These are phyloP conservation scores for Smithornis capensis DNA, from an alignment of 2,113 vertebrate genomes.

Conservation along the genomic window DNA sequence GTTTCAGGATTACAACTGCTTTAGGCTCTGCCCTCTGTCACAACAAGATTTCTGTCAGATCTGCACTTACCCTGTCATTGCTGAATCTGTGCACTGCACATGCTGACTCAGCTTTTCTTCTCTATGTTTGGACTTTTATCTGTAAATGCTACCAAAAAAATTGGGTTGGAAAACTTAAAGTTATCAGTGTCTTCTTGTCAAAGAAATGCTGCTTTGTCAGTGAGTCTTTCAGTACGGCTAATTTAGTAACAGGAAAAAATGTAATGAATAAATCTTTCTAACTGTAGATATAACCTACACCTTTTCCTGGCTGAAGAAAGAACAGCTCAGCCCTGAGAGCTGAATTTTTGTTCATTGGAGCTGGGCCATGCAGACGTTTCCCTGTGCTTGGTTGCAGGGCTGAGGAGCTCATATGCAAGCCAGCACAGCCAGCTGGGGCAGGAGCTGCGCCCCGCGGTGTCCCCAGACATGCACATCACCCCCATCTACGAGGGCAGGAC, in stretches of 20 bases:
- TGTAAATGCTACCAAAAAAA: background rate
- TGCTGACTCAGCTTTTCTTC: background rate
- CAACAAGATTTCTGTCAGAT: background rate
- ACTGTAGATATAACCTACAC: background rate
- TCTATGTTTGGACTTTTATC: background rate
- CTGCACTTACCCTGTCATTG: background rate
- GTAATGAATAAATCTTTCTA: background rate
- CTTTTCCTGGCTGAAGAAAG: background rate
- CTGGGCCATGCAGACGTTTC: accelerated
- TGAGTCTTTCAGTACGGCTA: background rate
- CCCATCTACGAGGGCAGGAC: constrained; percentile 94
- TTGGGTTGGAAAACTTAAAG: background rate
- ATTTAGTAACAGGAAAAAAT: background rate
- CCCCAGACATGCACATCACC: constrained; percentile 91
- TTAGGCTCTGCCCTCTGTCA: background rate
- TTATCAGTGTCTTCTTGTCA: background rate
- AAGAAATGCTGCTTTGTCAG: background rate
- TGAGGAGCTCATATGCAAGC: constrained; percentile 90
- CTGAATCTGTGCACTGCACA: accelerated
- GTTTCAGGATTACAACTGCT: background rate
- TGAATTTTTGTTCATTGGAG: background rate
- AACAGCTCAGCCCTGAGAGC: background rate
- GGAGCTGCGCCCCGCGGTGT: constrained; percentile 86
- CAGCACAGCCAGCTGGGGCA: constrained; percentile 91
- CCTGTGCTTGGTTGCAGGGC: constrained; percentile 72